These are phyloP conservation scores for Aphelenchoides avenae DNA, from an alignment of 1,140 invertebrate species.

Conservation along the genomic window DNA sequence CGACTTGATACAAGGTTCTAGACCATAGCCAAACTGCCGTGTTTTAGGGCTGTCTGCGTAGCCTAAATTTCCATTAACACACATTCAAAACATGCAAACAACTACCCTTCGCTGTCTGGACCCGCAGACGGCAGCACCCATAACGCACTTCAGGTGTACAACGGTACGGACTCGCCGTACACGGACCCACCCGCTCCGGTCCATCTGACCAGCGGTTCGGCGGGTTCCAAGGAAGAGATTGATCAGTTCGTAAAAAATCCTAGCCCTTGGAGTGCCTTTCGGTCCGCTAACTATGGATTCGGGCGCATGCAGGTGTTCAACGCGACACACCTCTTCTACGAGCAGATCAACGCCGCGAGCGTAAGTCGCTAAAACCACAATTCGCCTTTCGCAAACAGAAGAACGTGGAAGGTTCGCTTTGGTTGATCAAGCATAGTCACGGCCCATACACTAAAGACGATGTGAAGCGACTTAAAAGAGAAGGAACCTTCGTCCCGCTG, in stretches of 20 bases:
- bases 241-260: not conserved
- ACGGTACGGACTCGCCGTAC: constrained; percentile 71
- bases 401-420: constrained; percentile 13
- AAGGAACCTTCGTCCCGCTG: no score
- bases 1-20: no score
- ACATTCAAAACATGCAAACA: no score
- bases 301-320: not conserved
- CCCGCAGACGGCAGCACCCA: no score
- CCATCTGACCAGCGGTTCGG: constrained; percentile 82
- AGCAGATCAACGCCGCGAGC: constrained; percentile 12
- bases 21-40: no score
- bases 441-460: constrained; percentile 6
- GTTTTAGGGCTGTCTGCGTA: no score
- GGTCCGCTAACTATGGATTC: not conserved
- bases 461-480: no score
- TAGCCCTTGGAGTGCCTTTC: not conserved
- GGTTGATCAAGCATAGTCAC: constrained; percentile 8
- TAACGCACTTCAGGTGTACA: no score
- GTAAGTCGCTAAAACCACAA: not conserved
- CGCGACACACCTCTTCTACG: not conserved
- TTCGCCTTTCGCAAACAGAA: constrained; percentile 13
- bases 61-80: no score
- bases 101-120: no score
- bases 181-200: constrained; percentile 79
- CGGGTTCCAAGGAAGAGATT: constrained; percentile 62